Evolutionary conservation across 2,113 vertebrate species (phyloP).

Genomic region (Natator depressus): DNA sequence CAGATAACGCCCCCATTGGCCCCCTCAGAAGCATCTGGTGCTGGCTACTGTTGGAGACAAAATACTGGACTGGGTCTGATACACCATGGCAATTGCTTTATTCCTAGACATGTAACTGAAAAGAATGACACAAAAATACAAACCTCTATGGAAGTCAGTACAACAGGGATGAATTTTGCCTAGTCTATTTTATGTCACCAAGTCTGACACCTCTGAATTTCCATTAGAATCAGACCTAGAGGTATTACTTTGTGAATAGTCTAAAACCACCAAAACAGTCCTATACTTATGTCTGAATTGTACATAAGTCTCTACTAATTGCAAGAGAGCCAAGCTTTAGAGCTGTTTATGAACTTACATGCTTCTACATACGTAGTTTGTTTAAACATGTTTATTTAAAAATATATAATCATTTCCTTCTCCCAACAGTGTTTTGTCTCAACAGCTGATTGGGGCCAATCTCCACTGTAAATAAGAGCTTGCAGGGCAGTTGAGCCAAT

Average conservation of each 20-base stretch:
- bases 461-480: not conserved
- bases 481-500: not conserved
- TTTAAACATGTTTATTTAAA: not conserved
- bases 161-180: not conserved
- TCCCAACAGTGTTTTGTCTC: not conserved
- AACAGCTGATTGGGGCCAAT: not conserved
- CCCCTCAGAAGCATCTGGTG: not conserved
- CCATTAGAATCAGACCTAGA: not conserved
- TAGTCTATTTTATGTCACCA: fast-evolving
- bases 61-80: not conserved
- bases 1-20: too few species aligned
- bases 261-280: not conserved
- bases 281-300: not conserved
- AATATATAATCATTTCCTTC: not conserved
- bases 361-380: not conserved
- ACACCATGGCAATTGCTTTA: fast-evolving
- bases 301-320: not conserved
- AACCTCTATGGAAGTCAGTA: fast-evolving
- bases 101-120: fast-evolving
- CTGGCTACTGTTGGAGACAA: fast-evolving
- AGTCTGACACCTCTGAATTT: not conserved
- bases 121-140: fast-evolving
- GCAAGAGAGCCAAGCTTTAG: not conserved
- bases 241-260: not conserved
- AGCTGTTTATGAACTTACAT: not conserved